Base-by-base conservation (phyloP, 2,888 invertebrate species). In the Aphidoletes aphidimyza region DNA sequence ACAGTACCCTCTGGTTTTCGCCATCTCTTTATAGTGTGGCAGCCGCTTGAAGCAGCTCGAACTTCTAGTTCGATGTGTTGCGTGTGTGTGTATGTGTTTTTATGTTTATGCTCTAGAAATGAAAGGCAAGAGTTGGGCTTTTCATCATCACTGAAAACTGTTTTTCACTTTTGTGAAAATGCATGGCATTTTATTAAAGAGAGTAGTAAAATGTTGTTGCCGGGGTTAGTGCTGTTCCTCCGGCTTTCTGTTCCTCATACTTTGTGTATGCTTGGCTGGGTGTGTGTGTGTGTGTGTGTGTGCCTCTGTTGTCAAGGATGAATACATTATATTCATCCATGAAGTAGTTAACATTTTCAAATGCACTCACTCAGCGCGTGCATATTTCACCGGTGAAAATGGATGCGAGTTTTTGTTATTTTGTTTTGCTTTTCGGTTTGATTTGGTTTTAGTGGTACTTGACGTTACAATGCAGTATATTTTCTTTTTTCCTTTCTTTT, bases 251-350 rank as follows among this genome's bases (percentile, higher is more conserved):
- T 42, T 42, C 14, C 42, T n/a, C n/a, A n/a, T n/a, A n/a, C n/a
- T n/a, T n/a, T n/a, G n/a, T n/a, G n/a, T n/a, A n/a, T n/a, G n/a
- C n/a, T n/a, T n/a, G n/a, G n/a, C n/a, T n/a, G n/a, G n/a, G n/a
- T n/a, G n/a, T n/a, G n/a, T n/a, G n/a, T n/a, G n/a, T n/a, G n/a
- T n/a, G n/a, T n/a, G n/a, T n/a, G n/a, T n/a, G n/a, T n/a, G n/a
- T n/a, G n/a, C n/a, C n/a, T 69, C 30, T 69, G 69, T 69, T 69
- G 69, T 69, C 69, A 69, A 69, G 69, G 69, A 69, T 69, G 69
- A 69, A 69, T 69, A 69, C 69, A 69, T 69, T 69, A 69, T 69
- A 30, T 69, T 69, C 69, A 69, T 69, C 69, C 69, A 69, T 69
- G 14, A 30, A 69, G 69, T 69, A 69, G 69, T 34, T 69, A 69